Evolutionary conservation across 2,113 vertebrate species (phyloP).

Genomic region (Meleagris gallopavo): DNA sequence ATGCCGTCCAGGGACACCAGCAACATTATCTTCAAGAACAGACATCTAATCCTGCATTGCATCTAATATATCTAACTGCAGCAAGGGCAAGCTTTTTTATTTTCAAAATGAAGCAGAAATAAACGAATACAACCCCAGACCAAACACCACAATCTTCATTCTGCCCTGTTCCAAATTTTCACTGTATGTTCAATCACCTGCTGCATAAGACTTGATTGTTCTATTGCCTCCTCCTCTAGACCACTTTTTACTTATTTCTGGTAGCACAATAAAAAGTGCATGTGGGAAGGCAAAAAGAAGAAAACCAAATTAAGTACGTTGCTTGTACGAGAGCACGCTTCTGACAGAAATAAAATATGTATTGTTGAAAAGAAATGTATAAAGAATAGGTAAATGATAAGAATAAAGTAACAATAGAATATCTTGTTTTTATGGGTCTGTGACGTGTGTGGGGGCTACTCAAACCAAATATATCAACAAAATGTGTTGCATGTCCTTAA

Average conservation of each 20-base stretch:
- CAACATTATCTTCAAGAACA: background rate
- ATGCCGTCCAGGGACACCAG: background rate
- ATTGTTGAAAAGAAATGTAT: background rate
- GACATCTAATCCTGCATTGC: background rate
- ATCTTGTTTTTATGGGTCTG: background rate
- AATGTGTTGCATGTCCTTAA: background rate
- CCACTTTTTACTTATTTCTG: background rate
- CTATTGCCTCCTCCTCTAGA: background rate
- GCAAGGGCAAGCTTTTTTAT: background rate
- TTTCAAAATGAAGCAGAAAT: background rate
- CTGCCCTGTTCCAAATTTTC: background rate
- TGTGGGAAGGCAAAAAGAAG: background rate
- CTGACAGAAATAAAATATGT: background rate
- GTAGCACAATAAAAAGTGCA: background rate
- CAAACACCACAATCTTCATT: background rate
- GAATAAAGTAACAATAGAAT: background rate
- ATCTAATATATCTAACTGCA: background rate
- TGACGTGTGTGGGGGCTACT: background rate
- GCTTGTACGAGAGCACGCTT: background rate
- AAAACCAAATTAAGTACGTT: background rate
- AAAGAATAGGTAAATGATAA: background rate
- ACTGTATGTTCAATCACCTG: accelerated
- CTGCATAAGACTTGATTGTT: background rate
- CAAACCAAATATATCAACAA: background rate
- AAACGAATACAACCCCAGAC: background rate